Conservation (phyloP, 2,888 invertebrate species). For the Phalera bucephala region DNA sequence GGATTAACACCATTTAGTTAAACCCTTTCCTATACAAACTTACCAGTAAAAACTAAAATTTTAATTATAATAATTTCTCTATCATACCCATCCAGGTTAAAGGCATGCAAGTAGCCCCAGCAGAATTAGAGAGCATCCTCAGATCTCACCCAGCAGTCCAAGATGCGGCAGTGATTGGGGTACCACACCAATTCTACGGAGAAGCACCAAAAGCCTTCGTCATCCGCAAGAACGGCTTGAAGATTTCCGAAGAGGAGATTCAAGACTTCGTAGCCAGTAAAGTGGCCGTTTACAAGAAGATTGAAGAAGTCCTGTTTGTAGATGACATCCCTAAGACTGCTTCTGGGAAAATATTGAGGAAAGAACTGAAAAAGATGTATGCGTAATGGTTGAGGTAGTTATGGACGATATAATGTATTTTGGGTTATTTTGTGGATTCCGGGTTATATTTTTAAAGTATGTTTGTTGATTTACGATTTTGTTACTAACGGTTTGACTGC, state of each 20-base stretch:
- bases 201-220: constrained; percentile 92
- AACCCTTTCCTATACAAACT: too few relatives aligned
- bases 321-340: constrained; percentile 89
- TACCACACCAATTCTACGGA: constrained; percentile 87
- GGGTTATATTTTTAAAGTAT: too few relatives aligned
- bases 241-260: constrained; percentile 69
- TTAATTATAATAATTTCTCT: too few relatives aligned
- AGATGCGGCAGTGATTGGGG: constrained; percentile 94
- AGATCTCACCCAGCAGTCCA: constrained; percentile 88
- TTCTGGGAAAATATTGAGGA: constrained; percentile 91
- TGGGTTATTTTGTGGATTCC: too few relatives aligned
- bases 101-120: constrained; percentile 92
- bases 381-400: constrained; percentile 34
- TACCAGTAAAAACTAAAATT: too few relatives aligned
- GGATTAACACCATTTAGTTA: too few relatives aligned
- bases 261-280: constrained; percentile 85
- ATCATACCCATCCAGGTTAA: constrained; percentile 79
- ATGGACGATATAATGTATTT: too few relatives aligned
- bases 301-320: constrained; percentile 86
- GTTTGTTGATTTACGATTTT: too few relatives aligned
- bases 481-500: too few relatives aligned
- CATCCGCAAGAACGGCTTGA: constrained; percentile 78
- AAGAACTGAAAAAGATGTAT: constrained; percentile 82
- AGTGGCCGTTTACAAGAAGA: constrained; percentile 90
- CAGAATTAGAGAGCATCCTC: constrained; percentile 91